Percentiles rank a stretch among this genome's conserved stretches.
Evolutionary conservation across 2,888 invertebrate genomes (phyloP).

Genomic region (Diachrysia chrysitis): DNA sequence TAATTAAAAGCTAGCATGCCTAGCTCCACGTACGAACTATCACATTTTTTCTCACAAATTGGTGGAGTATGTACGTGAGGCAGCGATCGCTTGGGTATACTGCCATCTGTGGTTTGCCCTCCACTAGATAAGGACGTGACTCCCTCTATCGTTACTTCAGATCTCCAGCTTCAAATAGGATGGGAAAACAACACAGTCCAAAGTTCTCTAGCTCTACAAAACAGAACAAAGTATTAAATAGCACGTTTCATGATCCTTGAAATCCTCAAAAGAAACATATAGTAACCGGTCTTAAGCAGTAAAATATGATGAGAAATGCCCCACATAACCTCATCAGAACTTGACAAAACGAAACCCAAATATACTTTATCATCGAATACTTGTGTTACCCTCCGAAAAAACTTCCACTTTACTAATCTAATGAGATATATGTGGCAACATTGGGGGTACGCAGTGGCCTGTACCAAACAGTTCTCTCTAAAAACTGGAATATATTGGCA

Average conservation of each 20-base stretch:
- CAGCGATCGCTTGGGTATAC: constrained; percentile 22
- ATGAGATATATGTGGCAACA: constrained; percentile 41
- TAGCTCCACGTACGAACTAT: constrained; percentile 50
- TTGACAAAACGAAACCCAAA: constrained; percentile 31
- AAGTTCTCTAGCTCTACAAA: not conserved
- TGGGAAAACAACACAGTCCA: constrained; percentile 38
- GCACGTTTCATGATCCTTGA: not conserved
- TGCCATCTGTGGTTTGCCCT: constrained; percentile 47
- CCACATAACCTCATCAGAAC: constrained; percentile 16
- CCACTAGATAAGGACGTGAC: constrained; percentile 69
- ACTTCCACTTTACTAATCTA: constrained; percentile 52
- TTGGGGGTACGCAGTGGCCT: constrained; percentile 39
- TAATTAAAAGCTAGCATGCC: constrained; percentile 47
- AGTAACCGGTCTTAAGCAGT: not conserved
- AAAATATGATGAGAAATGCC: not conserved
- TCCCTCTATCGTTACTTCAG: constrained; percentile 63
- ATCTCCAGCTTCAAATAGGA: constrained; percentile 51
- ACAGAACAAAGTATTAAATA: not conserved
- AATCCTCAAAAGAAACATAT: not conserved
- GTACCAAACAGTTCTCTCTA: constrained; percentile 54
- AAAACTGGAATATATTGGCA: constrained; percentile 60
- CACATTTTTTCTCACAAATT: constrained; percentile 58
- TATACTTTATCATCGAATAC: constrained; percentile 33
- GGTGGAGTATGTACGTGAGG: constrained; percentile 41
- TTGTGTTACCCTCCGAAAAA: constrained; percentile 39